Conservation (phyloP, 2,888 invertebrate species). For the Choristoneura rosaceana region DNA sequence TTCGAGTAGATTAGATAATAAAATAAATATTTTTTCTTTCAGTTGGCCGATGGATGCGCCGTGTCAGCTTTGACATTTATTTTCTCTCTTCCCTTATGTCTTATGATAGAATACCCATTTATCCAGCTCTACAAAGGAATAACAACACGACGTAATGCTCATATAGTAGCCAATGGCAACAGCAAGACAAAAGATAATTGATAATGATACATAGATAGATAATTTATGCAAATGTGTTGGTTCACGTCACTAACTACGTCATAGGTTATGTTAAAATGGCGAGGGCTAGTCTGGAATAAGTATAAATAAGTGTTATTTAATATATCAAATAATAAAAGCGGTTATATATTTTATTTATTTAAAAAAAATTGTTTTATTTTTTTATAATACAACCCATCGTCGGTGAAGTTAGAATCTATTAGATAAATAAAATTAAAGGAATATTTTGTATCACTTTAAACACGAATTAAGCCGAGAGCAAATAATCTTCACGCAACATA, state of each 20-base stretch:
- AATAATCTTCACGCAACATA: background rate
- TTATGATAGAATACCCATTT: slow-evolving; percentile 42
- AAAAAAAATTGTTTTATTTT: background rate
- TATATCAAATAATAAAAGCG: background rate
- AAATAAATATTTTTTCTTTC: slow-evolving; percentile 20
- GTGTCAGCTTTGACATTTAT: slow-evolving; percentile 41
- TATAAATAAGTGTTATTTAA: background rate
- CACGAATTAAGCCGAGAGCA: background rate
- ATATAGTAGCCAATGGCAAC: slow-evolving; percentile 20
- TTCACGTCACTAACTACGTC: slow-evolving; percentile 19
- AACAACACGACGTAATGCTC: slow-evolving; percentile 3
- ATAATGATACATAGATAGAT: slow-evolving; percentile 3
- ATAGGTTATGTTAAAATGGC: slow-evolving; percentile 18
- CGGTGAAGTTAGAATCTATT: too few species aligned
- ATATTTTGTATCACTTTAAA: too few species aligned
- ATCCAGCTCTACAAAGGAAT: slow-evolving; percentile 35
- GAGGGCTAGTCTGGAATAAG: background rate
- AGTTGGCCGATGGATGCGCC: slow-evolving; percentile 38
- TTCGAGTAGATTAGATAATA: background rate
- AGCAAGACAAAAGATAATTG: slow-evolving; percentile 37
- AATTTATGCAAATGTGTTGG: slow-evolving; percentile 20
- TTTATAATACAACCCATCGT: too few species aligned
- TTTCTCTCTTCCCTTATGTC: slow-evolving; percentile 34
- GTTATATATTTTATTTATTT: background rate
- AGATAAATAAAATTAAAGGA: too few species aligned